A percentile compares a stretch with the other conserved stretches of the same genome.
These are phyloP conservation scores for Drosophila yakuba DNA, from an alignment of 1,140 invertebrate species.

Conservation along the genomic window DNA sequence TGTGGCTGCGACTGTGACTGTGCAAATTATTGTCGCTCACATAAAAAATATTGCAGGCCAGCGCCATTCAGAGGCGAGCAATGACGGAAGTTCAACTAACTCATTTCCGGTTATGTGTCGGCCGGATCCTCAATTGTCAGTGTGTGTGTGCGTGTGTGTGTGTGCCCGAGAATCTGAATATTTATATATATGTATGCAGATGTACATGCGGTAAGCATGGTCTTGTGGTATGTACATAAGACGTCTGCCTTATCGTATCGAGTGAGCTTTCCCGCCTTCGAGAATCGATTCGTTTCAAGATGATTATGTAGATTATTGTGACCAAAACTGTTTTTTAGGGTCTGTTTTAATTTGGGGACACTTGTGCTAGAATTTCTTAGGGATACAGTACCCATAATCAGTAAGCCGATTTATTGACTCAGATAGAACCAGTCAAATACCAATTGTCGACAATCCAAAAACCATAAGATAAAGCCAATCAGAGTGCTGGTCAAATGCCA, in stretches of 20 bases:
- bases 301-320: neutral
- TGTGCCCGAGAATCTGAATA: conserved; percentile 25
- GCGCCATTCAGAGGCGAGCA: conserved; percentile 63
- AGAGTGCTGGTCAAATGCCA: conserved; percentile 4
- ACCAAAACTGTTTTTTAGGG: neutral
- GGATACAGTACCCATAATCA: no score
- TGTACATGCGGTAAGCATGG: conserved; percentile 8
- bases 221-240: neutral
- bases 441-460: neutral
- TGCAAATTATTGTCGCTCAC: conserved; percentile 79
- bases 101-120: conserved; percentile 79
- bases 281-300: neutral
- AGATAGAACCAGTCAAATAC: neutral
- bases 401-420: neutral
- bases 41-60: conserved; percentile 76
- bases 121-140: conserved; percentile 36
- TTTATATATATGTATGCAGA: conserved; percentile 7
- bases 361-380: no score
- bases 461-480: neutral
- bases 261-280: neutral
- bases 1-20: conserved; percentile 67
- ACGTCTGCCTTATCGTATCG: neutral
- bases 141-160: conserved; percentile 15
- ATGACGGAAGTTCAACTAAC: conserved; percentile 84
- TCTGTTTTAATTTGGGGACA: no score